These are phyloP conservation scores for Drosophila differens DNA, from an alignment of 2,888 invertebrate species.

Conservation along the genomic window DNA sequence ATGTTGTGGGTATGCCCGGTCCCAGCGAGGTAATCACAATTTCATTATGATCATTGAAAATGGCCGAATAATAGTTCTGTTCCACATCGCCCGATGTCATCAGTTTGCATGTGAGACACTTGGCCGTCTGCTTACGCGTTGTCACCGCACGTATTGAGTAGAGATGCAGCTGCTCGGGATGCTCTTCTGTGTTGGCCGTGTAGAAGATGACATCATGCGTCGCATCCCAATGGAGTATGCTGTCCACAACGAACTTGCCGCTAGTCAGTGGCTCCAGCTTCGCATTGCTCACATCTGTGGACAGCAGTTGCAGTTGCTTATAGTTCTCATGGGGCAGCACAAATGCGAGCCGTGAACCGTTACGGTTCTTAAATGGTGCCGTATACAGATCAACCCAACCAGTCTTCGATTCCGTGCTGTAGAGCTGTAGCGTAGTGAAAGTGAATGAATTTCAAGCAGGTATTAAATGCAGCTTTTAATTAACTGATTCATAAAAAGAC, in stretches of 20 bases:
- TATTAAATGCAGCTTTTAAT: not conserved
- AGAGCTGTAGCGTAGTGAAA: slow-evolving; percentile 56
- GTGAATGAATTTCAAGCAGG: not conserved
- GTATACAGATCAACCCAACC: slow-evolving; percentile 94
- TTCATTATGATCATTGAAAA: slow-evolving; percentile 89
- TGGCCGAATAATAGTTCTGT: slow-evolving; percentile 86
- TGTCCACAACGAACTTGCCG: slow-evolving; percentile 90
- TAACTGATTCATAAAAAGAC: not conserved
- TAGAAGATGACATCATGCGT: slow-evolving; percentile 91
- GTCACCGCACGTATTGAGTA: slow-evolving; percentile 88
- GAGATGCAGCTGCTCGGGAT: slow-evolving; percentile 92
- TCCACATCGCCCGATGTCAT: slow-evolving; percentile 75
- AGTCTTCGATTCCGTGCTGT: slow-evolving; percentile 82
- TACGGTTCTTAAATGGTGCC: slow-evolving; percentile 89
- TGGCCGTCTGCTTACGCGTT: slow-evolving; percentile 84
- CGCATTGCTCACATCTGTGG: slow-evolving; percentile 73
- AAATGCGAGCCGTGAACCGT: slow-evolving; percentile 90
- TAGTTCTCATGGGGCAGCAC: slow-evolving; percentile 90
- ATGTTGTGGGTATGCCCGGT: slow-evolving; percentile 92
- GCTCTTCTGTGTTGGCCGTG: slow-evolving; percentile 90
- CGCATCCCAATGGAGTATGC: slow-evolving; percentile 91
- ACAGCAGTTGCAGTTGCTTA: slow-evolving; percentile 89
- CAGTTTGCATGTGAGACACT: slow-evolving; percentile 91
- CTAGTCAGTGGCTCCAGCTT: slow-evolving; percentile 86
- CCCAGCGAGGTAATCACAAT: slow-evolving; percentile 93